phyloP scores from a whole-genome alignment of 2,797 vertebrate genomes.

The Thunnus albacares region DNA sequence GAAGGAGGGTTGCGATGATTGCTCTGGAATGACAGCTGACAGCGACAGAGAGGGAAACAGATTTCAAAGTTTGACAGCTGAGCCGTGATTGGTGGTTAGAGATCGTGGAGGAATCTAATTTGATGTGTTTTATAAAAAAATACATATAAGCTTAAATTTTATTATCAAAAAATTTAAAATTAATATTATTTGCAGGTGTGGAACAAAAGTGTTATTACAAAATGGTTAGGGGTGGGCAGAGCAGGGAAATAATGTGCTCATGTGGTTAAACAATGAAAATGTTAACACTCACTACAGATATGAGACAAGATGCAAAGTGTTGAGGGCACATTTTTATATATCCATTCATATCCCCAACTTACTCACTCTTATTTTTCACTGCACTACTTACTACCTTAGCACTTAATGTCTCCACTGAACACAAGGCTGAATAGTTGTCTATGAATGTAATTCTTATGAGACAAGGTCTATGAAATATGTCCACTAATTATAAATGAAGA shows the following conservation, averaged over 20 bases:
- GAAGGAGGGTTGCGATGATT: too few relatives aligned
- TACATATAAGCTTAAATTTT: not conserved
- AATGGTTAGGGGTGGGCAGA: not conserved
- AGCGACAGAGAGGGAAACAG: too few relatives aligned
- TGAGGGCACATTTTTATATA: not conserved
- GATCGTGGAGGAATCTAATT: too few relatives aligned
- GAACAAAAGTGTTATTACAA: not conserved
- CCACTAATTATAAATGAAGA: not conserved
- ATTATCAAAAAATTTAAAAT: not conserved
- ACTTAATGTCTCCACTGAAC: not conserved
- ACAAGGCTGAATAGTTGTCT: not conserved
- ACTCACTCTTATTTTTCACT: not conserved
- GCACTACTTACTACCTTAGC: not conserved
- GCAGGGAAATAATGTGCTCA: not conserved
- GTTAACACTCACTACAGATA: not conserved
- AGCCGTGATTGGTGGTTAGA: too few relatives aligned
- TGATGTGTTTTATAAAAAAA: too few relatives aligned
- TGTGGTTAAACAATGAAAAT: not conserved
- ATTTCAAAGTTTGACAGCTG: too few relatives aligned
- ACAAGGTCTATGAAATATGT: not conserved
- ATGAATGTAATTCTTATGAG: constrained; percentile 8
- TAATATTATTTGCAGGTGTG: not conserved
- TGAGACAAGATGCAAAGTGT: not conserved
- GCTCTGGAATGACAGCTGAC: too few relatives aligned
- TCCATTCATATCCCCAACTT: not conserved